A percentile compares a stretch with the other conserved stretches of the same genome.
Conservation (phyloP, 2,113 vertebrate genomes). For the Gopherus flavomarginatus region DNA sequence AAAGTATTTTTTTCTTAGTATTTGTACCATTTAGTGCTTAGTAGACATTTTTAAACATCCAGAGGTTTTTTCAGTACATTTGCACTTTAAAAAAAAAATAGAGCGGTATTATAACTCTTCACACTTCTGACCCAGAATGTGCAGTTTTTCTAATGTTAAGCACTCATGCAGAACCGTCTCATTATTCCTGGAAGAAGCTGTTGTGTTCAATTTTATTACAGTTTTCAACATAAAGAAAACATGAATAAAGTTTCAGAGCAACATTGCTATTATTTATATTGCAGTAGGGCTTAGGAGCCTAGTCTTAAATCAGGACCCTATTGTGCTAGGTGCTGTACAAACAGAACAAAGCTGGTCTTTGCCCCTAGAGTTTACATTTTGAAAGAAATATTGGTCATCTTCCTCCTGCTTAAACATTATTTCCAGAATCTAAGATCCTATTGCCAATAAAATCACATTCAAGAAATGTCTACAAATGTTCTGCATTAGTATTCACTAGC, state of each 20-base stretch:
- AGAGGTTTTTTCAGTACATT: not conserved
- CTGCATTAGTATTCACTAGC: not conserved
- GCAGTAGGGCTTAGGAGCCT: not conserved
- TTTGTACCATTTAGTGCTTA: not conserved
- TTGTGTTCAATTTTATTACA: not conserved
- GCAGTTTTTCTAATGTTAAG: constrained; percentile 2
- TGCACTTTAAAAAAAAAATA: not conserved
- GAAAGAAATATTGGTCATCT: constrained; percentile 29
- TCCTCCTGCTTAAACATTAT: not conserved
- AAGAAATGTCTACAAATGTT: not conserved
- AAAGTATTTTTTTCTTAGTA: not conserved
- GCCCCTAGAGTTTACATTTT: not conserved
- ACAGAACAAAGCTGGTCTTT: not conserved
- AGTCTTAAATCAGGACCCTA: not conserved
- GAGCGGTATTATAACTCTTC: not conserved
- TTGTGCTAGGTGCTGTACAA: not conserved
- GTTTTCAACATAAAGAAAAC: not conserved
- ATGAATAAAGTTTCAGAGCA: fast-evolving
- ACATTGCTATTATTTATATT: not conserved
- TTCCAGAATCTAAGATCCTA: not conserved
- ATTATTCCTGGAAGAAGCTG: not conserved
- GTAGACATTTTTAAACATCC: not conserved
- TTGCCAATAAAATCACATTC: not conserved
- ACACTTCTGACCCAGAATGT: constrained; percentile 13
- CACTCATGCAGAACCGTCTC: not conserved